Evolutionary conservation across 2,113 vertebrate species (phyloP).

Genomic region (Callocephalon fimbriatum): DNA sequence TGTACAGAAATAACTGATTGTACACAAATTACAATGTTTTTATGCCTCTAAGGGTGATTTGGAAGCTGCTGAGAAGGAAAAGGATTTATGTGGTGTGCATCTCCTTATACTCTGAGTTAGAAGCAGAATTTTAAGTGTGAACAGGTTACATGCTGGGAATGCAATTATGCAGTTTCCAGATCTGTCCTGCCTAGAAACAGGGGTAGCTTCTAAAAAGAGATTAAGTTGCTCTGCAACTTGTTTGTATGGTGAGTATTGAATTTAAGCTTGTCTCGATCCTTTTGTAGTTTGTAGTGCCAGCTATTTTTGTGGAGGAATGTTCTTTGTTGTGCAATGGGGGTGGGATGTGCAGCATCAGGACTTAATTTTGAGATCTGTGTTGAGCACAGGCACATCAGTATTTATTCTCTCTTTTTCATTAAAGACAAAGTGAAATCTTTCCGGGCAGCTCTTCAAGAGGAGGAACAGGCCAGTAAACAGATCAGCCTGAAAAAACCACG

Average conservation of each 20-base stretch:
- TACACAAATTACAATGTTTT: not conserved
- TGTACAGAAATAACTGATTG: not conserved
- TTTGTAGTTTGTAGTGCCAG: not conserved
- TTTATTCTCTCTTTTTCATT: constrained; percentile 3
- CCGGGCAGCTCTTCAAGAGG: constrained; percentile 92
- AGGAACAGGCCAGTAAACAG: constrained; percentile 98
- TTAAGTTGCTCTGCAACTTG: not conserved
- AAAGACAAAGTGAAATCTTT: constrained; percentile 98
- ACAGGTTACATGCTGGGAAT: not conserved
- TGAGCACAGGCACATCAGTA: not conserved
- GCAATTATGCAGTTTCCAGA: not conserved
- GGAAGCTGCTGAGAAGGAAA: not conserved
- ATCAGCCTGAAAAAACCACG: constrained; percentile 96
- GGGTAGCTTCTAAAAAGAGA: not conserved
- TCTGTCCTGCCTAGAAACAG: not conserved
- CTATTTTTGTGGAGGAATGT: not conserved
- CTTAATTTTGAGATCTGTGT: not conserved
- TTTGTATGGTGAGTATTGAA: not conserved
- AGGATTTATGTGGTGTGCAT: not conserved
- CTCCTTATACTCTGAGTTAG: not conserved
- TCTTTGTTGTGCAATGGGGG: not conserved
- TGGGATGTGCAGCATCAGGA: not conserved
- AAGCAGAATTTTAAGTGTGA: not conserved
- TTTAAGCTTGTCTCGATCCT: not conserved
- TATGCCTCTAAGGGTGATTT: not conserved